phyloP scores from a whole-genome alignment of 1,140 invertebrate species.

The Drosophila cardini region DNA sequence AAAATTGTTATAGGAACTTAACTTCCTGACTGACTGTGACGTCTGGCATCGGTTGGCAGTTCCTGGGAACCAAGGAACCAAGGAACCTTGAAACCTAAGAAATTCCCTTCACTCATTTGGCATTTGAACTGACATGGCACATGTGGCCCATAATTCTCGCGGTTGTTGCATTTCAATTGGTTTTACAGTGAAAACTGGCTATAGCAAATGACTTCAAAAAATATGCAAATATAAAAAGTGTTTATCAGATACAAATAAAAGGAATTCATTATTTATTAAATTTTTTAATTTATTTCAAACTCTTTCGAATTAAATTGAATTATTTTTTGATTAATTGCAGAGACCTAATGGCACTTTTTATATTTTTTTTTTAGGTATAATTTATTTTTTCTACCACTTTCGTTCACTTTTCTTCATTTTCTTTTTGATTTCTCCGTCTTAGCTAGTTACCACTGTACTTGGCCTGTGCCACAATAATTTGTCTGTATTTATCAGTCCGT shows the following conservation, averaged over 20 bases:
- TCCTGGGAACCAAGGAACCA: neutral
- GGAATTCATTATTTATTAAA: too few species aligned
- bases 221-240: neutral
- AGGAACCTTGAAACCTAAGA: constrained; percentile 17
- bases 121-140: constrained; percentile 59
- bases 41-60: constrained; percentile 7
- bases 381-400: too few species aligned
- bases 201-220: neutral
- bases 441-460: constrained; percentile 28
- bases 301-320: too few species aligned
- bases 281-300: too few species aligned
- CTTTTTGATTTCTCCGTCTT: neutral
- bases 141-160: constrained; percentile 72
- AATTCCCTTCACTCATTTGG: constrained; percentile 11
- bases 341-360: too few species aligned
- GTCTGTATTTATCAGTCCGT: constrained; percentile 70
- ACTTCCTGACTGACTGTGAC: constrained; percentile 17
- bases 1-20: constrained; percentile 16
- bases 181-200: constrained; percentile 29
- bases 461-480: constrained; percentile 55
- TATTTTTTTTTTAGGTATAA: too few species aligned
- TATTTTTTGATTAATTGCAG: too few species aligned
- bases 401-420: neutral
- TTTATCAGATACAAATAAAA: too few species aligned
- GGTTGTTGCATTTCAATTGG: constrained; percentile 53